Conservation (phyloP, 2,797 vertebrate species). For the Leptoclinus maculatus region DNA sequence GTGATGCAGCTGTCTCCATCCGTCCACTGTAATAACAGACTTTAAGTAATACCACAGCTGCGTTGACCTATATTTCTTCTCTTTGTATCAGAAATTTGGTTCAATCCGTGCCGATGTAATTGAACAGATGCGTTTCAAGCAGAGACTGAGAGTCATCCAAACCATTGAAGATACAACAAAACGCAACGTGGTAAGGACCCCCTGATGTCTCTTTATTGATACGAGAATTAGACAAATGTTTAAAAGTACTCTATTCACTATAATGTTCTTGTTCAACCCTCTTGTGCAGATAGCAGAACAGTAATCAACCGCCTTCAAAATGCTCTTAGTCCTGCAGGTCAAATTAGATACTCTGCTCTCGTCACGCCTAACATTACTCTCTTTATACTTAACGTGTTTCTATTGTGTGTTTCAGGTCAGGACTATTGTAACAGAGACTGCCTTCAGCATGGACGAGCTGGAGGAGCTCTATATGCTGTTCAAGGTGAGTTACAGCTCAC, state of each 20-base stretch:
- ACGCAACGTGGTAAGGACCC: slow-evolving; percentile 92
- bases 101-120: slow-evolving; percentile 95
- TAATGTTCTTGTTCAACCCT: background rate
- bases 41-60: background rate
- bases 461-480: slow-evolving; percentile 97
- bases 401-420: slow-evolving; percentile 85
- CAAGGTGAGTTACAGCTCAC: slow-evolving; percentile 87
- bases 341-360: slow-evolving; percentile 5
- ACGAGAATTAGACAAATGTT: background rate
- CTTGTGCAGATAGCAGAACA: background rate
- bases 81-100: slow-evolving; percentile 91
- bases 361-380: background rate
- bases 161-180: slow-evolving; percentile 98
- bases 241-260: background rate
- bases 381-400: background rate
- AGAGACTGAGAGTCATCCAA: slow-evolving; percentile 97
- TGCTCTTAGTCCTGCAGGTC: background rate
- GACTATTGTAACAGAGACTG: slow-evolving; percentile 95
- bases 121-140: slow-evolving; percentile 99
- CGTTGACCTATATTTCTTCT: background rate
- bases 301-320: background rate
- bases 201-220: background rate
- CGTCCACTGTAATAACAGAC: background rate
- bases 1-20: background rate
- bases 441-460: slow-evolving; percentile 93